Evolutionary conservation across 2,888 invertebrate genomes (phyloP).

Genomic region (Labia minor): DNA sequence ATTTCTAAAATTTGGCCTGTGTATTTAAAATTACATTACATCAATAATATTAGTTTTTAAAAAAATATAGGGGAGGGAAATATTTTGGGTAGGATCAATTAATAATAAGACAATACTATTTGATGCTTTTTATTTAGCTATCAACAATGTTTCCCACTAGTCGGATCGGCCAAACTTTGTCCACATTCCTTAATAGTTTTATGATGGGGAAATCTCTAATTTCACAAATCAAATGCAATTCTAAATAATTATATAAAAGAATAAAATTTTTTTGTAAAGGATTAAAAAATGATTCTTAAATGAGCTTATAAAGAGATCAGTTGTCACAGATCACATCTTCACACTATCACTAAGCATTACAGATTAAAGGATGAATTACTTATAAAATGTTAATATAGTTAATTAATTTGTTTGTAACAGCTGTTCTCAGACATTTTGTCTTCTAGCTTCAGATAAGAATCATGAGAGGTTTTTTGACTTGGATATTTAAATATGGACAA

Average conservation of each 20-base stretch:
- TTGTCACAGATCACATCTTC: neutral
- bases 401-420: constrained; percentile 2
- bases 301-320: neutral
- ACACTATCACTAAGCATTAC: neutral
- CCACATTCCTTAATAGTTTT: constrained; percentile 20
- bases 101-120: constrained; percentile 16
- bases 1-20: too few species aligned
- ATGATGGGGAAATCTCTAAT: neutral
- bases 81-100: neutral
- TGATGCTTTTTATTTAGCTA: constrained; percentile 27
- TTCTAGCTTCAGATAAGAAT: neutral
- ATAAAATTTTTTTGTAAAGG: neutral
- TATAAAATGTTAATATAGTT: constrained; percentile 4
- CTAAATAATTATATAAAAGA: neutral
- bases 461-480: neutral
- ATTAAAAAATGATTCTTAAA: neutral
- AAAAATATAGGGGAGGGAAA: too few species aligned
- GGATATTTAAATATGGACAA: constrained; percentile 13
- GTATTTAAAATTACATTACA: too few species aligned
- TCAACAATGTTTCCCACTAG: constrained; percentile 27
- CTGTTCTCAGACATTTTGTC: constrained; percentile 1
- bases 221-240: too few species aligned
- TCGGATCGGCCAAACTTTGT: constrained; percentile 26
- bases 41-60: too few species aligned
- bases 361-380: neutral